These are phyloP conservation scores for Lethocerus indicus DNA, from an alignment of 1,140 invertebrate species.

Conservation along the genomic window DNA sequence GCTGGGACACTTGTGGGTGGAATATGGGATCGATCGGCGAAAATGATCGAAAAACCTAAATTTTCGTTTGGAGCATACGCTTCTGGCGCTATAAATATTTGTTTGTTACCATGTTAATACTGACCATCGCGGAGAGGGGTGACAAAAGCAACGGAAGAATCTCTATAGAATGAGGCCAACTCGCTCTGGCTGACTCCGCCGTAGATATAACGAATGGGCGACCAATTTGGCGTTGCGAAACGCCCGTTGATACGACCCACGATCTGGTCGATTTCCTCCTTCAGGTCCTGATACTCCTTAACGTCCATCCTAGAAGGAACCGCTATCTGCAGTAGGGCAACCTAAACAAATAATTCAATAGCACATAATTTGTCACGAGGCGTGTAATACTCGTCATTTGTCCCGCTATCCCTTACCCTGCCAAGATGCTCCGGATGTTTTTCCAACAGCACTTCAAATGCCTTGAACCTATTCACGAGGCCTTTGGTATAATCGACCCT, in stretches of 20 bases:
- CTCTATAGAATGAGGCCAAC: conserved; percentile 67
- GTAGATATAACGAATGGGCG: conserved; percentile 79
- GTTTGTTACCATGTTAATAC: conserved; percentile 31
- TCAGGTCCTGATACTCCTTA: conserved; percentile 77
- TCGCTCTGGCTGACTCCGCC: conserved; percentile 74
- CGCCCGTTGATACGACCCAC: conserved; percentile 74
- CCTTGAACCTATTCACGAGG: conserved; percentile 62
- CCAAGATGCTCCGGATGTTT: conserved; percentile 74
- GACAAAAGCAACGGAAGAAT: conserved; percentile 68
- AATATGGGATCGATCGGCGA: no score
- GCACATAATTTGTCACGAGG: no score
- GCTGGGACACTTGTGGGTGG: no score
- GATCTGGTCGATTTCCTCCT: conserved; percentile 78
- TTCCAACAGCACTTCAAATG: conserved; percentile 67
- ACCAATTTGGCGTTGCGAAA: conserved; percentile 79
- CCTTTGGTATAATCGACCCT: conserved; percentile 85
- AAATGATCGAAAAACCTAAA: no score
- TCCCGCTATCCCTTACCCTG: conserved; percentile 38
- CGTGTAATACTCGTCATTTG: no score
- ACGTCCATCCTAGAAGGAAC: conserved; percentile 81
- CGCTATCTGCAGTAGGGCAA: conserved; percentile 64
- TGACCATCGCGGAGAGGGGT: conserved; percentile 78
- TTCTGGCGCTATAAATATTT: no score
- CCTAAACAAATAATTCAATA: no score
- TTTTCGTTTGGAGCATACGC: no score